A percentile compares a stretch with the other conserved stretches of the same genome.
phyloP scores from a whole-genome alignment of 2,113 vertebrate species.

The Elanoides forficatus region DNA sequence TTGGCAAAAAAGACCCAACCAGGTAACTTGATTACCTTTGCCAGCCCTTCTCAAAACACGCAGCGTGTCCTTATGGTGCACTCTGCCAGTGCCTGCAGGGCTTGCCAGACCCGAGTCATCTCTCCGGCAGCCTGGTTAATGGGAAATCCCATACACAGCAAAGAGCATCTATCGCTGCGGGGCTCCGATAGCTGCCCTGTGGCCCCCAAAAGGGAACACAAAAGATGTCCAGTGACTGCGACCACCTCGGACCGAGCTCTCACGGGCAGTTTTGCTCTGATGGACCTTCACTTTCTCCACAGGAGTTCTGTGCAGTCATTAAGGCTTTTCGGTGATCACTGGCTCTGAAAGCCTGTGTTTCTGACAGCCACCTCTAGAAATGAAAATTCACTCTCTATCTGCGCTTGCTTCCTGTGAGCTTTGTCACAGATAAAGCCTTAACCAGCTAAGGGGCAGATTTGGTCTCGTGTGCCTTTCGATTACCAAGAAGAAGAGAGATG shows the following conservation, averaged over 20 bases:
- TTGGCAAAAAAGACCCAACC: background rate
- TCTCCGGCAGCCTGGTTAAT: background rate
- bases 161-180: background rate
- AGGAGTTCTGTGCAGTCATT: background rate
- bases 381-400: background rate
- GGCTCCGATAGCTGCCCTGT: fast-evolving
- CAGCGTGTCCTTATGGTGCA: fast-evolving
- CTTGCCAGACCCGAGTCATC: background rate
- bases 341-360: background rate
- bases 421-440: background rate
- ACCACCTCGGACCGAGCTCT: background rate
- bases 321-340: background rate
- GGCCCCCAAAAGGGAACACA: background rate
- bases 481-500: background rate
- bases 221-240: background rate
- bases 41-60: background rate
- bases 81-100: background rate
- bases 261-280: background rate
- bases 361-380: background rate
- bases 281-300: background rate
- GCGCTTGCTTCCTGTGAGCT: background rate
- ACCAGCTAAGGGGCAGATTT: background rate
- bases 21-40: background rate
- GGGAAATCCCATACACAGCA: background rate
- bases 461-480: background rate